Conservation (phyloP, 2,797 vertebrate species). For the Rhodeus uyekii region DNA sequence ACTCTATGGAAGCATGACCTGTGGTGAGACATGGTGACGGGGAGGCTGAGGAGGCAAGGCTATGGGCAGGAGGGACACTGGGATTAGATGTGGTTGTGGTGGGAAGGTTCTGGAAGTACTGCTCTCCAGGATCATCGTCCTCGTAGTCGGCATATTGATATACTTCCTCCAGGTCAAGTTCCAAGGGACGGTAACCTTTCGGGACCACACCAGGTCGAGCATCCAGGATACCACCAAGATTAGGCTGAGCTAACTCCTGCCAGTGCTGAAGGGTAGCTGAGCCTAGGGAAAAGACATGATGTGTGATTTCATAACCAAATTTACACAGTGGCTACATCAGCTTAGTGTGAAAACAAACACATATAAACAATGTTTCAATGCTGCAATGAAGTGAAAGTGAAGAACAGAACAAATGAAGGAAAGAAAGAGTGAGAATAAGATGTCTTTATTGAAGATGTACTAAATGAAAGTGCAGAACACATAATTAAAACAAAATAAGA, state of each 20-base stretch:
- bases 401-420: slow-evolving; percentile 6
- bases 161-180: slow-evolving; percentile 94
- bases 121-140: slow-evolving; percentile 95
- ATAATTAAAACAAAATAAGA: background rate
- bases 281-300: slow-evolving; percentile 72
- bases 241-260: slow-evolving; percentile 98
- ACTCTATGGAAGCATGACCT: slow-evolving; percentile 80
- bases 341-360: background rate
- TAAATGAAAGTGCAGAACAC: slow-evolving; percentile 1
- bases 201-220: slow-evolving; percentile 93
- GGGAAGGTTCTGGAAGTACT: slow-evolving; percentile 92
- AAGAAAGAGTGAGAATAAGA: slow-evolving; percentile 8
- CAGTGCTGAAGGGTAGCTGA: slow-evolving; percentile 97
- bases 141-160: slow-evolving; percentile 93
- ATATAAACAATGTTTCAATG: background rate
- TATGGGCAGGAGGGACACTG: slow-evolving; percentile 71
- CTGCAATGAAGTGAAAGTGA: background rate
- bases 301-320: slow-evolving; percentile 15
- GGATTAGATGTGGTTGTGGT: slow-evolving; percentile 84
- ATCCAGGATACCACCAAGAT: slow-evolving; percentile 95
- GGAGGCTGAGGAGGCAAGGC: slow-evolving; percentile 77
- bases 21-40: slow-evolving; percentile 79
- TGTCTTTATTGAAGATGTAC: slow-evolving; percentile 34
- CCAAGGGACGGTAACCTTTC: slow-evolving; percentile 94
- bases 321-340: background rate